phyloP scores from a whole-genome alignment of 2,888 invertebrate species.

The Stenoptilia bipunctidactyla region DNA sequence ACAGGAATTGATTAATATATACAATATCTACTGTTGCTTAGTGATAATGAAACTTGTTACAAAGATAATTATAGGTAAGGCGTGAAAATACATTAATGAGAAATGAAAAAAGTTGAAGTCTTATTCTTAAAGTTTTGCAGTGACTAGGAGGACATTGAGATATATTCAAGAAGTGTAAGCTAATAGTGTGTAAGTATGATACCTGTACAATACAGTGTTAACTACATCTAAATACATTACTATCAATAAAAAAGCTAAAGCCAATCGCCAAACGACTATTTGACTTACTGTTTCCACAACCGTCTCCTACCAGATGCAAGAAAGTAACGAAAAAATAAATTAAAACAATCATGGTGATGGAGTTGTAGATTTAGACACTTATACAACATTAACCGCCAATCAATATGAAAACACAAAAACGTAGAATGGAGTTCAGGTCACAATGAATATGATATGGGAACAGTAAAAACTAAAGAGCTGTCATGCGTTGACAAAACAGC shows the following conservation, averaged over 20 bases:
- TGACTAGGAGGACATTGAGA: too few relatives aligned
- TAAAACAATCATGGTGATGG: slow-evolving; percentile 54
- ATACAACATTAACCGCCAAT: slow-evolving; percentile 27
- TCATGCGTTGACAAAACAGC: slow-evolving; percentile 23
- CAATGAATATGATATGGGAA: slow-evolving; percentile 1
- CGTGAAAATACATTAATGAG: too few relatives aligned
- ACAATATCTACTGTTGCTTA: too few relatives aligned
- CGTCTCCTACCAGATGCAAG: slow-evolving; percentile 71
- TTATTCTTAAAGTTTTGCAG: too few relatives aligned
- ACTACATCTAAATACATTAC: slow-evolving; percentile 37
- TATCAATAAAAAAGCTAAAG: slow-evolving; percentile 49
- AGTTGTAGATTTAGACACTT: slow-evolving; percentile 31
- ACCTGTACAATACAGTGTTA: slow-evolving; percentile 25
- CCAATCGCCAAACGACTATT: slow-evolving; percentile 58
- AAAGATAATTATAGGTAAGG: too few relatives aligned
- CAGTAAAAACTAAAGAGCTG: slow-evolving; percentile 24
- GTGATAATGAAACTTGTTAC: too few relatives aligned
- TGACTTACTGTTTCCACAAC: slow-evolving; percentile 71
- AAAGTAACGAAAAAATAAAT: slow-evolving; percentile 63
- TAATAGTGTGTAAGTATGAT: too few relatives aligned
- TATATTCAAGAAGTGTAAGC: too few relatives aligned
- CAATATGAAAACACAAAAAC: background rate
- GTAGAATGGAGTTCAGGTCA: background rate
- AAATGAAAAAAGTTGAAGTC: too few relatives aligned
- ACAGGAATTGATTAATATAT: too few relatives aligned